Evolutionary conservation across 2,797 vertebrate genomes (phyloP).

Genomic region (Pempheris klunzingeri): DNA sequence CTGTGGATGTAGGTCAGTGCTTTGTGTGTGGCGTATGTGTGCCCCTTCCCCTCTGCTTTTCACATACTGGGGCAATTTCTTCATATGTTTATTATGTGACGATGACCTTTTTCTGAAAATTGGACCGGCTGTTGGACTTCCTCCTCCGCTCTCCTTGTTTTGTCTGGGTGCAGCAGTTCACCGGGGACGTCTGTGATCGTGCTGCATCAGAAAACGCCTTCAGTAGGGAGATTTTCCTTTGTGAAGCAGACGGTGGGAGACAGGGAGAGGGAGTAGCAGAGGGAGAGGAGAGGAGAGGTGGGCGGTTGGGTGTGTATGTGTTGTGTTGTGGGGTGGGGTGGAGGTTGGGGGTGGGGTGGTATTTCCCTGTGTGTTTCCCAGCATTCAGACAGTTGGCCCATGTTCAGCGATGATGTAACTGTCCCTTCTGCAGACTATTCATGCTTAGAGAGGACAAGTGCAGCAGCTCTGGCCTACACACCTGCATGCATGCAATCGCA

Average conservation of each 20-base stretch:
- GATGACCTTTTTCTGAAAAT: conserved; percentile 31
- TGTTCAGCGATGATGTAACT: conserved; percentile 74
- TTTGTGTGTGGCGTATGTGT: conserved; percentile 60
- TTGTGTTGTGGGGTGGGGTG: background rate
- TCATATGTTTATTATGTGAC: conserved; percentile 42
- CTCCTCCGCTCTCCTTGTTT: conserved; percentile 42
- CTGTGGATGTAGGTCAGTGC: conserved; percentile 82
- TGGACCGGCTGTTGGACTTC: background rate
- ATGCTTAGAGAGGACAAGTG: conserved; percentile 25
- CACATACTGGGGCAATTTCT: conserved; percentile 39
- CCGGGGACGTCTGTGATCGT: conserved; percentile 11
- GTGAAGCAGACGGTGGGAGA: conserved; percentile 3
- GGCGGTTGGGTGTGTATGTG: conserved; percentile 10
- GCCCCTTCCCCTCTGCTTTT: conserved; percentile 41
- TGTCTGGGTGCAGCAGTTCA: conserved; percentile 42
- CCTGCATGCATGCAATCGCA: conserved; percentile 12
- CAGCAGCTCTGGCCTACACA: conserved; percentile 37
- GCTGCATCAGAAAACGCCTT: conserved; percentile 21
- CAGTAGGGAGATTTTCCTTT: background rate
- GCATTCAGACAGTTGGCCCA: conserved; percentile 58
- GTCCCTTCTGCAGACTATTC: conserved; percentile 46
- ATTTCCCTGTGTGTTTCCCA: conserved; percentile 51
- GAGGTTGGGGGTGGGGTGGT: background rate
- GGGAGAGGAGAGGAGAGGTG: conserved; percentile 17
- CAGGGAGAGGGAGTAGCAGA: background rate